phyloP scores from a whole-genome alignment of 2,797 vertebrate genomes.

The Ara ararauna region DNA sequence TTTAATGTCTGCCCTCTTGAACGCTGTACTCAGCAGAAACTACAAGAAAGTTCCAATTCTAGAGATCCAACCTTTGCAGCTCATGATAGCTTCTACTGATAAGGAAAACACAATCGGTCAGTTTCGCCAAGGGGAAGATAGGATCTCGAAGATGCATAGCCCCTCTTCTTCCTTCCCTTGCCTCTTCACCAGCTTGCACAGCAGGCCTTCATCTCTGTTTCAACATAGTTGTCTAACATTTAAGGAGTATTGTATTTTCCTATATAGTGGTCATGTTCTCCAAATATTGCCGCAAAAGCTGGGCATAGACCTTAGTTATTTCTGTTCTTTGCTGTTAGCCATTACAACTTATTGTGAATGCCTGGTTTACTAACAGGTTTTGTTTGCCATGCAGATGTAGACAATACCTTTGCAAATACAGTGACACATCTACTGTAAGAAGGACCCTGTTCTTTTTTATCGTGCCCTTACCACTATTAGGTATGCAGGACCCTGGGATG shows the following conservation, averaged over 20 bases:
- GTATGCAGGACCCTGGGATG: neutral
- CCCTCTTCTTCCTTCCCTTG: neutral
- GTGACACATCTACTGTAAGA: neutral
- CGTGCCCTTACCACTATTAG: neutral
- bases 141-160: slow-evolving; percentile 35
- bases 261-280: neutral
- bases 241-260: neutral
- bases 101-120: slow-evolving; percentile 53
- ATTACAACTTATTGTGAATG: neutral
- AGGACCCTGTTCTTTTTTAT: neutral
- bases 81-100: slow-evolving; percentile 23
- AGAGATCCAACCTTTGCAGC: slow-evolving; percentile 27
- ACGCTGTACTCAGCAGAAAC: slow-evolving; percentile 36
- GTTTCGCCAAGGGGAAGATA: slow-evolving; percentile 18
- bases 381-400: neutral
- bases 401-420: neutral
- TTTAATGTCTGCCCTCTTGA: slow-evolving; percentile 29
- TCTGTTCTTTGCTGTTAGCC: neutral
- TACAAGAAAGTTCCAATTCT: slow-evolving; percentile 46
- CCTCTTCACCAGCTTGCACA: neutral
- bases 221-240: neutral
- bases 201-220: neutral
- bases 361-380: neutral
- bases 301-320: neutral
- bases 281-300: neutral